Conservation (phyloP, 2,797 vertebrate species). For the Macropodus opercularis region DNA sequence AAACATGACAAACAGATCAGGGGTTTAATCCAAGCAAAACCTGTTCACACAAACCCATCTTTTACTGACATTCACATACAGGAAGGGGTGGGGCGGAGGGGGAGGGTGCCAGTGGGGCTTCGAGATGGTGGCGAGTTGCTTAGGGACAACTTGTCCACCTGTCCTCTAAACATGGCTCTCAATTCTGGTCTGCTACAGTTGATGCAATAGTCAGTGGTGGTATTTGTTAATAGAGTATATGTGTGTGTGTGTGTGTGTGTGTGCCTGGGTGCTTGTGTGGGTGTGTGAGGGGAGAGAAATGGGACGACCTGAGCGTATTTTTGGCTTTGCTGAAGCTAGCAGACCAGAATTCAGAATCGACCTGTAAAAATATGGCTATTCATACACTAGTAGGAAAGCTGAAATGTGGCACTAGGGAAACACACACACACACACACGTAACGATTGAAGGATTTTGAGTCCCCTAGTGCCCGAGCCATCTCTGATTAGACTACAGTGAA, state of each 20-base stretch:
- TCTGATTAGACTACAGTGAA: constrained; percentile 68
- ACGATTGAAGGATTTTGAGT: constrained; percentile 71
- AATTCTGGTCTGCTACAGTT: constrained; percentile 61
- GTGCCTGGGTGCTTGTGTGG: constrained; percentile 11
- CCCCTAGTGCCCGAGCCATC: constrained; percentile 70
- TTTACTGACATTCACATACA: constrained; percentile 45
- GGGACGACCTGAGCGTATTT: constrained; percentile 45
- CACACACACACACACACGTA: constrained; percentile 26
- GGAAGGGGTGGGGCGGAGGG: constrained; percentile 37
- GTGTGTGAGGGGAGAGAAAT: constrained; percentile 14
- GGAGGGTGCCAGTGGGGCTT: constrained; percentile 41
- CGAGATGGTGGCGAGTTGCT: constrained; percentile 60
- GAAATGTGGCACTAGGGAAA: constrained; percentile 69
- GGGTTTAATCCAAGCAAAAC: constrained; percentile 44
- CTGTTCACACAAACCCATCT: constrained; percentile 44
- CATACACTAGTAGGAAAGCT: constrained; percentile 61
- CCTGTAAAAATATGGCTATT: constrained; percentile 63
- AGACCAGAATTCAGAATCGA: constrained; percentile 69
- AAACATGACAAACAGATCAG: constrained; percentile 32
- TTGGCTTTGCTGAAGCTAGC: constrained; percentile 61
- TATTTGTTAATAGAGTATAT: constrained; percentile 54
- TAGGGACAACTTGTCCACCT: constrained; percentile 65
- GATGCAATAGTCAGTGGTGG: constrained; percentile 33
- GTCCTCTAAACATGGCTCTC: constrained; percentile 55
- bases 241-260: constrained; percentile 20